phyloP scores from a whole-genome alignment of 2,797 vertebrate genomes.

The Labroides dimidiatus region DNA sequence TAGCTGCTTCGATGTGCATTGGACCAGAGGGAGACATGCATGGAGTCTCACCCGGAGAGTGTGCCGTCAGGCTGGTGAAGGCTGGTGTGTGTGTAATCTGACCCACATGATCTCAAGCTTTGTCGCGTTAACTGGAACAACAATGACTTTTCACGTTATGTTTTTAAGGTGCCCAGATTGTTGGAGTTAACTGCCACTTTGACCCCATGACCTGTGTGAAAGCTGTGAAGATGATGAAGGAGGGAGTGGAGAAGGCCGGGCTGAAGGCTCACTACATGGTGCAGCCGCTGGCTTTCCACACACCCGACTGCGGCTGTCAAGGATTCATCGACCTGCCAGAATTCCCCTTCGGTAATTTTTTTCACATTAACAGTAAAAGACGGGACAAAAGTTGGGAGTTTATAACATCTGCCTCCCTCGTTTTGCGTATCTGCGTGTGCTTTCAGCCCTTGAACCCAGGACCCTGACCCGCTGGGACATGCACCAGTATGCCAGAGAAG shows the following conservation, averaged over 20 bases:
- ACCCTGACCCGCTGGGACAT: slow-evolving; percentile 89
- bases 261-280: slow-evolving; percentile 91
- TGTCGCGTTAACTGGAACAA: background rate
- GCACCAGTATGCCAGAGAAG: slow-evolving; percentile 89
- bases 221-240: slow-evolving; percentile 82
- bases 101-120: background rate
- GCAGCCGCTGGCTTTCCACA: slow-evolving; percentile 82
- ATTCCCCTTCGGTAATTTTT: slow-evolving; percentile 51
- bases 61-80: slow-evolving; percentile 87
- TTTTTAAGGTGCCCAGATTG: slow-evolving; percentile 88
- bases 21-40: slow-evolving; percentile 89
- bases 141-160: background rate
- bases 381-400: background rate
- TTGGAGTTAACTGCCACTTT: slow-evolving; percentile 95
- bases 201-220: slow-evolving; percentile 87
- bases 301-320: slow-evolving; percentile 88
- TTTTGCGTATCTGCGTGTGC: background rate
- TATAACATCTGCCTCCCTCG: slow-evolving; percentile 1
- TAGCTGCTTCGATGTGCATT: slow-evolving; percentile 88
- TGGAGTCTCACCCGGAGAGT: slow-evolving; percentile 82
- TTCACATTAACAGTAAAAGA: background rate
- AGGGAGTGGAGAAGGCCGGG: slow-evolving; percentile 86
- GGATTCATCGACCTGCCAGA: slow-evolving; percentile 85
- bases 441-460: slow-evolving; percentile 88
- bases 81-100: slow-evolving; percentile 81